Base-by-base conservation (phyloP, 2,113 vertebrate genomes). In the Epinephelus fuscoguttatus region DNA sequence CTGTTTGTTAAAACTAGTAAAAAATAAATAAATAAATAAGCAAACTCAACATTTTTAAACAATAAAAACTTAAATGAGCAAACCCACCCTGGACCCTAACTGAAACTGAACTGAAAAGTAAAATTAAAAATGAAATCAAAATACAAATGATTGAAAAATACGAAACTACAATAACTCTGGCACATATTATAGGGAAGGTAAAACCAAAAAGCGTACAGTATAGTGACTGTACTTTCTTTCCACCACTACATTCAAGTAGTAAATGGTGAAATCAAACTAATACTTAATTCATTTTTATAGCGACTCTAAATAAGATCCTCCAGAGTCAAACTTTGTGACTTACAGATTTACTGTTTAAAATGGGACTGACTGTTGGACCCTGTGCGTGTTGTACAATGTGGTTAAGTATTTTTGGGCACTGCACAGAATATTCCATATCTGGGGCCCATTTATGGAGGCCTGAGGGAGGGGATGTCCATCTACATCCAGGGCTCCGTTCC, bases 401-500 rank as follows among this genome's bases (percentile, higher is more conserved):
- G 37, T 18, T 82, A 23, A 71, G 8, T 87, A 2, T 47, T 69
- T 62, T 17, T 75, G 27, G 88, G 4, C 80, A 0, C 25, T 61
- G 25, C 79, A 2, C 93, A 97, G 97, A 56, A 21, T 0, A 94
- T 97, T 75, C 96, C 97, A 1, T 96, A 96, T 69, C 40, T 88
- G 8, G 82, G 88, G 15, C 94, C 95, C 14, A 94, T 97, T 60
- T 71, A 90, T 3, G 96, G 97, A 0, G 95, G 95, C 0, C 94
- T 97, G 72, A 94, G 92, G 10, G 33, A 90, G 0, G 97, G 96
- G 0, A 90, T 88, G 86, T 96, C 96, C 8, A 27, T 97, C 30
- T 97, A 96, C 76, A 93, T 97, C 78, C 96, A 96, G 85, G 97
- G 97, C 13, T 75, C 62, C 2, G 69, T 96, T 15, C 93, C 87